Percentiles rank a stretch among this genome's conserved stretches.
Conservation (phyloP, 1,140 invertebrate species). For the Drosophila hydei region DNA sequence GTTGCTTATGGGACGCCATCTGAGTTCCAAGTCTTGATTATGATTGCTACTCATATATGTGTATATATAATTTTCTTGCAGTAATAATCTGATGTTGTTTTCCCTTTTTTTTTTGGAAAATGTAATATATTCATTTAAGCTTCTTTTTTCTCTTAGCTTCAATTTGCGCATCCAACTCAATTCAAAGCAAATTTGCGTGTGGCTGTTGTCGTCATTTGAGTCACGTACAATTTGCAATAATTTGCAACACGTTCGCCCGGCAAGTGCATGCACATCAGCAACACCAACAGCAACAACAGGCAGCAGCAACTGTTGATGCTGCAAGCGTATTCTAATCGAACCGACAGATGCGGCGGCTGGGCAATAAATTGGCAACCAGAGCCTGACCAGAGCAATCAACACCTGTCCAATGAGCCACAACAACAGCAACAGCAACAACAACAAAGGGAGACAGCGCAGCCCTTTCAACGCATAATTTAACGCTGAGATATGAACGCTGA, state of each 20-base stretch:
- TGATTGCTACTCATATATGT: neutral
- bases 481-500: conserved; percentile 25
- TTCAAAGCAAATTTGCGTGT: conserved; percentile 30
- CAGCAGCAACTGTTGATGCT: conserved; percentile 36
- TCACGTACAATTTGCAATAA: conserved; percentile 75
- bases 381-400: conserved; percentile 62
- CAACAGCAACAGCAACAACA: conserved; percentile 20
- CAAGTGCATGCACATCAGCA: conserved; percentile 29
- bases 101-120: neutral
- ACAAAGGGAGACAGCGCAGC: conserved; percentile 18
- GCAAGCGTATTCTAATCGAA: conserved; percentile 52
- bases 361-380: conserved; percentile 48
- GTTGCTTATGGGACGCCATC: too few relatives aligned
- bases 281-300: conserved; percentile 19
- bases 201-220: conserved; percentile 27
- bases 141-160: neutral
- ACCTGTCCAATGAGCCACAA: conserved; percentile 51
- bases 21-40: too few relatives aligned
- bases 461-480: conserved; percentile 62
- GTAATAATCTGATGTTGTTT: neutral
- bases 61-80: neutral
- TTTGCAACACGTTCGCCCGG: conserved; percentile 70
- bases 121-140: conserved; percentile 1
- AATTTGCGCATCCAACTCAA: conserved; percentile 12
- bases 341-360: conserved; percentile 26